phyloP scores from a whole-genome alignment of 2,113 vertebrate genomes.

The Sakesphorus luctuosus region DNA sequence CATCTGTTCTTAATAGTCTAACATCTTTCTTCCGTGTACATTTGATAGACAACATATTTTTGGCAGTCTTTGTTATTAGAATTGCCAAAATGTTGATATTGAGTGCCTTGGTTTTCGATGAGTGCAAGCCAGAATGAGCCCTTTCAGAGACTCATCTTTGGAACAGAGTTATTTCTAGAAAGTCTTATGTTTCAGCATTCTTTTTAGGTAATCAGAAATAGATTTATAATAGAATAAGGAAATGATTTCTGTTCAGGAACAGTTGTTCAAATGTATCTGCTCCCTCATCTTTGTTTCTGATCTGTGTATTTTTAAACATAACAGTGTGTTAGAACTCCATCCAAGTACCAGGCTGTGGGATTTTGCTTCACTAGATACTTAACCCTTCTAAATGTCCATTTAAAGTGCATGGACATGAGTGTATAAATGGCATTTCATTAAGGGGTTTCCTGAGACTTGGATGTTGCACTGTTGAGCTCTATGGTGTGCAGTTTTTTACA shows the following conservation, averaged over 20 bases:
- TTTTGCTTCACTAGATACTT: neutral
- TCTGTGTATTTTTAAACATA: neutral
- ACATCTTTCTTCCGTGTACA: conserved; percentile 74
- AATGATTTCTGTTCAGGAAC: neutral
- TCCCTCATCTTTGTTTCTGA: conserved; percentile 21
- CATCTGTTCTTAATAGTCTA: conserved; percentile 81
- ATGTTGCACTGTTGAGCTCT: neutral
- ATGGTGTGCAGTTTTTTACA: neutral
- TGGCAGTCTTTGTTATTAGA: conserved; percentile 78
- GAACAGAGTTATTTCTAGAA: conserved; percentile 62
- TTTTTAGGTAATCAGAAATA: conserved; percentile 60
- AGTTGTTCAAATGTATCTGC: neutral
- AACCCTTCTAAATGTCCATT: neutral
- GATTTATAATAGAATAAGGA: conserved; percentile 61
- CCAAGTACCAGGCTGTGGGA: neutral
- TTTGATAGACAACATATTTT: conserved; percentile 80
- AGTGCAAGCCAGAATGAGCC: conserved; percentile 50
- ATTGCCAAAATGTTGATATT: conserved; percentile 77
- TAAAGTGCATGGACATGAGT: neutral
- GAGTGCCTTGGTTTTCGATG: conserved; percentile 61
- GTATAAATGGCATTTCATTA: neutral
- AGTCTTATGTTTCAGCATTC: conserved; percentile 55
- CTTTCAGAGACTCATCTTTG: conserved; percentile 62
- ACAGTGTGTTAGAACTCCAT: neutral
- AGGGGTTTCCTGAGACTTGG: neutral